Conservation (phyloP, 2,113 vertebrate species). For the Gnathonemus longibarbis region DNA sequence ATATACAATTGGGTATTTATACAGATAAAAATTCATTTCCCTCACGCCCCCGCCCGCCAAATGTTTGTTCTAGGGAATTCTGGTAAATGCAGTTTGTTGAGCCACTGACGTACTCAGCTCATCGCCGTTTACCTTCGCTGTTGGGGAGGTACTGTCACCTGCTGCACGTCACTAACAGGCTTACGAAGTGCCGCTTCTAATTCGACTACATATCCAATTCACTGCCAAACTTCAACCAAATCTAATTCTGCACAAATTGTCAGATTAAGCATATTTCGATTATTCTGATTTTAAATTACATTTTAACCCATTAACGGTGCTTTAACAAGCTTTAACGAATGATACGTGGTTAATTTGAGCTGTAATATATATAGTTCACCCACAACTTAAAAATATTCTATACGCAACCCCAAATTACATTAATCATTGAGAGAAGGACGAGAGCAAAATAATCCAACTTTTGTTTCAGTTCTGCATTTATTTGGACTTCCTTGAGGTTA, state of each 20-base stretch:
- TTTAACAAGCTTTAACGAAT: not conserved
- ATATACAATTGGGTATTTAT: too few species aligned
- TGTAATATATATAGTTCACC: not conserved
- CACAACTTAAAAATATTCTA: not conserved
- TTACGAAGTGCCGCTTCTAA: not conserved
- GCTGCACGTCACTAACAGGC: not conserved
- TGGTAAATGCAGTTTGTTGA: not conserved
- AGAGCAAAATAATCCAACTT: not conserved
- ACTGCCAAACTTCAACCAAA: not conserved
- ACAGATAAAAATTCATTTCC: not conserved
- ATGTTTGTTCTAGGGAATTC: not conserved
- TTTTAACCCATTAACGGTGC: too few species aligned
- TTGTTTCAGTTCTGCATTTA: not conserved
- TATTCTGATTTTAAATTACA: too few species aligned
- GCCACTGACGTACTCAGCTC: not conserved
- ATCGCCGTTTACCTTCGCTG: not conserved
- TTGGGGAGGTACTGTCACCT: not conserved
- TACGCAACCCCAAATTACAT: not conserved
- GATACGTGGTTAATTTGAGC: not conserved
- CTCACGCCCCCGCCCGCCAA: not conserved
- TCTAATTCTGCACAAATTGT: not conserved
- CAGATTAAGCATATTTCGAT: not conserved
- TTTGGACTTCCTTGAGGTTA: not conserved
- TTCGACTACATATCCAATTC: not conserved
- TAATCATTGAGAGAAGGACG: not conserved